Percentiles rank a stretch among this genome's conserved stretches.
These are phyloP conservation scores for Formica aserva DNA, from an alignment of 2,888 invertebrate genomes.

Conservation along the genomic window DNA sequence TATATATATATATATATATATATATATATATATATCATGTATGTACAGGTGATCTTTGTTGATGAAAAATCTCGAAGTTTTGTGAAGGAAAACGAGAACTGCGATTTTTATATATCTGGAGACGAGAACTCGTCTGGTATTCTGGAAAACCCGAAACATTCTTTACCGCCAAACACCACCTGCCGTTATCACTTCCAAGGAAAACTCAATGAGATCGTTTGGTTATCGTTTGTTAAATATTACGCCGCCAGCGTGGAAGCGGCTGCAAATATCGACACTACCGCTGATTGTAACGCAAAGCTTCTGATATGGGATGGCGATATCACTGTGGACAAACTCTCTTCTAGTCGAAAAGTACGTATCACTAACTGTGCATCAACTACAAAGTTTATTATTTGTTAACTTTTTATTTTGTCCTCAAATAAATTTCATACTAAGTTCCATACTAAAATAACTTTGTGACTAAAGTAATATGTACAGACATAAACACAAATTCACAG, in stretches of 20 bases:
- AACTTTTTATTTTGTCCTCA: conserved; percentile 30
- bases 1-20: too few relatives aligned
- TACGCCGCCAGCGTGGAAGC: conserved; percentile 90
- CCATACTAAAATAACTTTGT: conserved; percentile 18
- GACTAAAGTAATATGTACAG: conserved; percentile 7
- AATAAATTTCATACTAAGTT: conserved; percentile 28
- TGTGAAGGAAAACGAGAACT: conserved; percentile 91
- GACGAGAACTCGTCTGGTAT: conserved; percentile 92
- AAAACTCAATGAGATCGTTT: conserved; percentile 91
- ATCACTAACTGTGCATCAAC: not conserved
- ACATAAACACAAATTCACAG: conserved; percentile 26
- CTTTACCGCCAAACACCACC: conserved; percentile 93
- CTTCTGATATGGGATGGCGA: conserved; percentile 92
- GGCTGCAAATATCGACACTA: conserved; percentile 88
- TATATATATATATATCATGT: too few relatives aligned
- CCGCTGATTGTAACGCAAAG: conserved; percentile 91
- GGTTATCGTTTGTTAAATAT: conserved; percentile 94
- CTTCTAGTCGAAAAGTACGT: conserved; percentile 69
- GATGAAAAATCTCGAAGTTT: conserved; percentile 92
- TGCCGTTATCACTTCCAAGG: conserved; percentile 93
- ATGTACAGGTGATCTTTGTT: conserved; percentile 89
- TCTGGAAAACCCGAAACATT: conserved; percentile 92
- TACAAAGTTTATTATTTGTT: conserved; percentile 12
- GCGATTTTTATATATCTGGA: conserved; percentile 92
- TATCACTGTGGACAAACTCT: conserved; percentile 73